Base-by-base conservation (phyloP, 2,113 vertebrate species). In the Gasterosteus aculeatus region DNA sequence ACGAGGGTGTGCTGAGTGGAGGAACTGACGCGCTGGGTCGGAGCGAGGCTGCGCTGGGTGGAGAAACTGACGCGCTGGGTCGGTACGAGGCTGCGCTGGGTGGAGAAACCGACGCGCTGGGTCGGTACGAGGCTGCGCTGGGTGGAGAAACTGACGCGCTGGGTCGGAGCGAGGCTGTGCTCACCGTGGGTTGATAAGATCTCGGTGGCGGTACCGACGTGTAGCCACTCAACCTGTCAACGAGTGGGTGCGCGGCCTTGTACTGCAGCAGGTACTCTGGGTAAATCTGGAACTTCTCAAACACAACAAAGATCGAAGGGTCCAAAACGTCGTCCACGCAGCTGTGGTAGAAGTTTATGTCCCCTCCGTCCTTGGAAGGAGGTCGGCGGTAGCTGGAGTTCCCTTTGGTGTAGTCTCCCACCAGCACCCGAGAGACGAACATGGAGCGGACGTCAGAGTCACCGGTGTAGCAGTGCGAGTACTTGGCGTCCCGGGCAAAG, bases 221-320 rank as follows among this genome's bases (percentile, higher is more conserved):
- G 14, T 19, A 26, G 22, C 22, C 22, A 26, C 22, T 26, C 22
- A 26, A 26, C 1, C 7, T 4, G 8, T 41, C 3, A 1, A 0
- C 12, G 0, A 38, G 15, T 0, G 26, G 42, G 0, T 16, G 2
- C 1, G 22, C 44, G 60, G 69, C 53, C 68, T 62, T 75, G 61
- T 98, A 99, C 33, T 95, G 84, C 61, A 99, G 94, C 49, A 99
- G 68, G 62, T 98, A 99, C 87, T 98, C 97, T 0, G 98, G 97
- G 82, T 98, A 99, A 76, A 96, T 88, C 89, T 99, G 97, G 56
- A 94, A 94, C 75, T 95, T 96, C 79, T 99, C 95, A 54, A 99
- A 99, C 77, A 99, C 85, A 18, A 99, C 96, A 35, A 95, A 98
- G 78, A 99, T 95, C 8, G 96, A 94, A 0, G 97, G 98, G 47